Evolutionary conservation across 2,888 invertebrate genomes (phyloP).

Genomic region (Tiphia femorata): DNA sequence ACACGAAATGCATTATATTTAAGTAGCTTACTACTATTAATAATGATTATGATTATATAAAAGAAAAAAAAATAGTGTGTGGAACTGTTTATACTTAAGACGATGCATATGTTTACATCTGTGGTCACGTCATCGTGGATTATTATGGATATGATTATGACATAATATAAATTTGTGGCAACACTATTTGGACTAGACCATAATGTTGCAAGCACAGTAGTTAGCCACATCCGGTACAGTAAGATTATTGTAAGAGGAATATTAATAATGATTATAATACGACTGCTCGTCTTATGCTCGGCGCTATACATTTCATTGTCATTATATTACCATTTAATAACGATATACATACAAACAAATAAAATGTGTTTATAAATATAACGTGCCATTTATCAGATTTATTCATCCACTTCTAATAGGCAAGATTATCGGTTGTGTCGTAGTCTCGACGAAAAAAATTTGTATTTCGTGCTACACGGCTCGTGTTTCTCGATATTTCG

Average conservation of each 20-base stretch:
- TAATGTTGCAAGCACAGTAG: constrained; percentile 59
- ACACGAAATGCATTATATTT: constrained; percentile 55
- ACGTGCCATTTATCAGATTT: constrained; percentile 41
- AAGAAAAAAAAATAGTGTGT: constrained; percentile 47
- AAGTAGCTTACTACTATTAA: constrained; percentile 60
- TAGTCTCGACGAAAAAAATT: too few relatives aligned
- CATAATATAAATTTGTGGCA: constrained; percentile 45
- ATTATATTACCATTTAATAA: constrained; percentile 67
- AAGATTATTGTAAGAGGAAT: constrained; percentile 53
- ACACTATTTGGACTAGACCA: constrained; percentile 50
- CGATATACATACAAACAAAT: constrained; percentile 65
- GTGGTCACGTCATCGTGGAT: constrained; percentile 57
- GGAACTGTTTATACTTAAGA: constrained; percentile 62
- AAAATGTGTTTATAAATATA: constrained; percentile 67
- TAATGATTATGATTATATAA: constrained; percentile 50
- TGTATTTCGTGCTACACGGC: too few relatives aligned
- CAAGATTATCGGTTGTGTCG: too few relatives aligned
- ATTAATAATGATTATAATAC: constrained; percentile 64
- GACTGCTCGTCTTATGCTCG: constrained; percentile 66
- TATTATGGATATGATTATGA: constrained; percentile 51
- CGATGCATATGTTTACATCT: constrained; percentile 60
- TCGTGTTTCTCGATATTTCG: too few relatives aligned
- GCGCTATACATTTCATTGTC: constrained; percentile 68
- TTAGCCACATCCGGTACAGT: constrained; percentile 58
- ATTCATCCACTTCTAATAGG: constrained; percentile 15